phyloP scores from a whole-genome alignment of 2,113 vertebrate species.

The Climacteris rufus region DNA sequence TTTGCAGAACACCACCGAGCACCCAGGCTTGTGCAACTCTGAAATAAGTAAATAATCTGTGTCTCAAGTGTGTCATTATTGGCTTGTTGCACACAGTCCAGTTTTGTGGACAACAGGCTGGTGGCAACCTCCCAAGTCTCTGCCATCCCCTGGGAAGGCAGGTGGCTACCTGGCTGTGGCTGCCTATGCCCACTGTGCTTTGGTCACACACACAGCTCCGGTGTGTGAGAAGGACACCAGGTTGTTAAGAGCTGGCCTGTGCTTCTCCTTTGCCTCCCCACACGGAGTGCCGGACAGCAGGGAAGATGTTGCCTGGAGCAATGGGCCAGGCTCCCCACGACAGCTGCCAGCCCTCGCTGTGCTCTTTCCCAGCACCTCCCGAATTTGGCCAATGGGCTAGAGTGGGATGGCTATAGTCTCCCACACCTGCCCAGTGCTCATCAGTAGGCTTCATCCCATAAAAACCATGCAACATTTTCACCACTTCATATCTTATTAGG shows the following conservation, averaged over 20 bases:
- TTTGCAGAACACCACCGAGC: neutral
- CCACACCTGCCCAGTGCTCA: neutral
- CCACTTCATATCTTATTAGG: too few relatives aligned
- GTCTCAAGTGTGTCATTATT: neutral
- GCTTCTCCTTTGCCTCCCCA: neutral
- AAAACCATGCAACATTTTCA: neutral
- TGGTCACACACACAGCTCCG: neutral
- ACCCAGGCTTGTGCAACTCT: neutral
- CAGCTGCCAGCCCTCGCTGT: rapidly evolving
- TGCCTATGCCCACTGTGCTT: rapidly evolving
- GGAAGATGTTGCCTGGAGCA: rapidly evolving
- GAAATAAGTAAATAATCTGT: neutral
- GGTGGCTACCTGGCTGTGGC: too few relatives aligned
- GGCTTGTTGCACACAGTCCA: neutral
- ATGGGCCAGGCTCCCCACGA: rapidly evolving
- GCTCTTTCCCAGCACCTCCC: rapidly evolving
- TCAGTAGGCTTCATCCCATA: neutral
- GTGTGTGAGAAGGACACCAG: neutral
- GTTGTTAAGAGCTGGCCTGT: neutral
- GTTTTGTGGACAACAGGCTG: neutral
- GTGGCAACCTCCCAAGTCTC: too few relatives aligned
- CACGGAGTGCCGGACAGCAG: rapidly evolving
- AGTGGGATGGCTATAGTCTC: neutral
- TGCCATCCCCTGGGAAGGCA: neutral
- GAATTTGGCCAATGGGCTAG: rapidly evolving